phyloP scores from a whole-genome alignment of 2,113 vertebrate genomes.

The Paradisaea rubra region DNA sequence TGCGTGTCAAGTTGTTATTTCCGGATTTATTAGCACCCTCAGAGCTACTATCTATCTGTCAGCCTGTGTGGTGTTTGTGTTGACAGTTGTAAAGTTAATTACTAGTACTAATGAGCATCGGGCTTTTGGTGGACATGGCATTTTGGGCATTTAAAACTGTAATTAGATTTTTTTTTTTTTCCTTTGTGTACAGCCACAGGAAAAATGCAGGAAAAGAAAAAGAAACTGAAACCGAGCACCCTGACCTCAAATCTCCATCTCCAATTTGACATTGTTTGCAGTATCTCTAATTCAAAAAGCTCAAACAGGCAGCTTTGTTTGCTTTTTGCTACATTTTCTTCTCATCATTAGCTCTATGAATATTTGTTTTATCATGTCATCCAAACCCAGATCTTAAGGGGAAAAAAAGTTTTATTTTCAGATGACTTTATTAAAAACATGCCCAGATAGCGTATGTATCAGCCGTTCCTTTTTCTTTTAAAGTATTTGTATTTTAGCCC shows the following conservation, averaged over 20 bases:
- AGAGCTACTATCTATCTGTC: conserved; percentile 80
- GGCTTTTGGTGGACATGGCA: conserved; percentile 83
- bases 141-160: conserved; percentile 83
- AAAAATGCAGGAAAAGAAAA: conserved; percentile 33
- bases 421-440: background rate
- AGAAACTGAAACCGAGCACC: background rate
- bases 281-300: conserved; percentile 57
- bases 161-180: conserved; percentile 71
- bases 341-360: conserved; percentile 19
- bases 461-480: background rate
- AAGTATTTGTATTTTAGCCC: background rate
- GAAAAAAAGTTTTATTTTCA: background rate
- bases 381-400: background rate
- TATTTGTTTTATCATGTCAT: conserved; percentile 28
- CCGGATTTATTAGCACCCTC: conserved; percentile 85
- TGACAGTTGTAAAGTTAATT: conserved; percentile 91
- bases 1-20: conserved; percentile 85
- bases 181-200: conserved; percentile 46
- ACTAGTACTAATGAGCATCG: conserved; percentile 84
- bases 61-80: conserved; percentile 78
- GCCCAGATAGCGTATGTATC: background rate
- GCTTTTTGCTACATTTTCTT: conserved; percentile 39
- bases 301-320: conserved; percentile 36
- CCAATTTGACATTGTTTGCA: conserved; percentile 46
- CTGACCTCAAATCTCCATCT: conserved; percentile 30